phyloP scores from a whole-genome alignment of 2,113 vertebrate species.

The Limnothrissa miodon region DNA sequence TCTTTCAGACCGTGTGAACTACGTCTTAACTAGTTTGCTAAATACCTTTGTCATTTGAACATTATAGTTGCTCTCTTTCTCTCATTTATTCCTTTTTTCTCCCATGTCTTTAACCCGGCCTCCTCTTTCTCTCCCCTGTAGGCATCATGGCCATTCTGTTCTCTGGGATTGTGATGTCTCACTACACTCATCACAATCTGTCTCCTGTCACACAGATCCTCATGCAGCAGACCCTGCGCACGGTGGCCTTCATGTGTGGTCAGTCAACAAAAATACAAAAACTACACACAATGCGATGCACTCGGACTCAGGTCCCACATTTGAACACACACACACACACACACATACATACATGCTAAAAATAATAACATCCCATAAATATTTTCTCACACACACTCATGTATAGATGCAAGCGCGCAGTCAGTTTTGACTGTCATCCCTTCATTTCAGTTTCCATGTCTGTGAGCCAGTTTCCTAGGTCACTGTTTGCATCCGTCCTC shows the following conservation, averaged over 20 bases:
- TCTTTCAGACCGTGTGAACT: too few species aligned
- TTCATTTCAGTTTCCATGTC: not conserved
- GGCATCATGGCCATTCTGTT: slow-evolving; percentile 99
- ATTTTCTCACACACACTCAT: not conserved
- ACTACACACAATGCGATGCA: not conserved
- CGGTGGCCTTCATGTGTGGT: slow-evolving; percentile 97
- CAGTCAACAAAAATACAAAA: slow-evolving; percentile 57
- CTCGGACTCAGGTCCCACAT: too few species aligned
- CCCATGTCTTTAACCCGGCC: not conserved
- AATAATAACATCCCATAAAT: not conserved
- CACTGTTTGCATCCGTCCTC: not conserved
- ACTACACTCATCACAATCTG: slow-evolving; percentile 98
- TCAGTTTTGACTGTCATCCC: not conserved
- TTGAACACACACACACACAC: slow-evolving; percentile 8
- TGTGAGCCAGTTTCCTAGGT: not conserved
- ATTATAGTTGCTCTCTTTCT: not conserved
- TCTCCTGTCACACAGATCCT: slow-evolving; percentile 97
- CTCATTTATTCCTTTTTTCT: not conserved
- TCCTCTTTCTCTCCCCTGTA: slow-evolving; percentile 48
- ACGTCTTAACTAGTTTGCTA: too few species aligned
- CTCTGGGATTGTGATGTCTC: slow-evolving; percentile 97
- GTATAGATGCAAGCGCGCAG: not conserved
- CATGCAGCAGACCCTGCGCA: slow-evolving; percentile 96
- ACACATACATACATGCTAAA: not conserved
- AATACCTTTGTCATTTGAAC: too few species aligned